Percentiles rank a stretch among this genome's conserved stretches.
Conservation (phyloP, 2,888 invertebrate genomes). For the Xanthia icteritia region DNA sequence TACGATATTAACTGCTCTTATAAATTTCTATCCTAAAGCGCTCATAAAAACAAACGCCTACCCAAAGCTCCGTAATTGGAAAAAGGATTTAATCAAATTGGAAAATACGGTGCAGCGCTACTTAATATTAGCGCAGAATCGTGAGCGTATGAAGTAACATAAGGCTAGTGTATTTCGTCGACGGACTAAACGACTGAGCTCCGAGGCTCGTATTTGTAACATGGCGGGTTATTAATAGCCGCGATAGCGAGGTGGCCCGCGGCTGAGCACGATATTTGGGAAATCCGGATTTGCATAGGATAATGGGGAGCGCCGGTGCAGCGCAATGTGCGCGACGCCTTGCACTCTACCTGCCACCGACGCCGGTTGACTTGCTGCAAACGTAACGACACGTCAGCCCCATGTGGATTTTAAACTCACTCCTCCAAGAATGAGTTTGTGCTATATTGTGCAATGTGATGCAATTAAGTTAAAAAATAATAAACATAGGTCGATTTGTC, state of each 20-base stretch:
- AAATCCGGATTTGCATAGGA: constrained; percentile 89
- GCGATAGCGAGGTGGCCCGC: constrained; percentile 87
- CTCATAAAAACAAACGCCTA: constrained; percentile 69
- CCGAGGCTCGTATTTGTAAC: constrained; percentile 84
- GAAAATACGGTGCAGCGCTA: constrained; percentile 70
- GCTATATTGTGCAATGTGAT: constrained; percentile 8
- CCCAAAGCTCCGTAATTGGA: constrained; percentile 69
- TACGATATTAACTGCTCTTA: constrained; percentile 26
- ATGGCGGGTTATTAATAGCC: constrained; percentile 87
- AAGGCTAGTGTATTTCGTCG: constrained; percentile 84
- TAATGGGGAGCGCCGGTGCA: constrained; percentile 82
- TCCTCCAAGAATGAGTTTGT: constrained; percentile 47
- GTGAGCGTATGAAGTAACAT: constrained; percentile 78
- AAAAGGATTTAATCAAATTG: constrained; percentile 76
- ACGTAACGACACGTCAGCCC: constrained; percentile 63
- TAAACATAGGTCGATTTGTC: background rate
- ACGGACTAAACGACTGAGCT: constrained; percentile 84
- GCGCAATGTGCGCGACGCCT: constrained; percentile 74
- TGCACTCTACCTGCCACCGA: constrained; percentile 65
- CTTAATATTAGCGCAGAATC: constrained; percentile 72
- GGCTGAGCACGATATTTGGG: constrained; percentile 87
- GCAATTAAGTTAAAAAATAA: constrained; percentile 3
- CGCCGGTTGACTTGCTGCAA: constrained; percentile 67
- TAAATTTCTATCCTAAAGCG: constrained; percentile 58
- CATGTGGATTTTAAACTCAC: constrained; percentile 57